Base-by-base conservation (phyloP, 2,888 invertebrate species). In the Napeogenes inachia region DNA sequence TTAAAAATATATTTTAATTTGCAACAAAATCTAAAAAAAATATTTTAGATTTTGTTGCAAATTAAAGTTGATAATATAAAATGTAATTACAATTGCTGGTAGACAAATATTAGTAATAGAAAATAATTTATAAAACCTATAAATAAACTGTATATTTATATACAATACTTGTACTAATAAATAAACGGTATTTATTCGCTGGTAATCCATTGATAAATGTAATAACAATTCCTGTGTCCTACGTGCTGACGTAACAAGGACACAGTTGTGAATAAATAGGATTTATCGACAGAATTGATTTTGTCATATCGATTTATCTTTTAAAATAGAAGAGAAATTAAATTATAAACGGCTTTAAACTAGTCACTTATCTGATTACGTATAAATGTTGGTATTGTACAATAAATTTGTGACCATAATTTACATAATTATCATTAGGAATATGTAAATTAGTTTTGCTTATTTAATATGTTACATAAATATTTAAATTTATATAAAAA, bases 161-260 rank as follows among this genome's bases (percentile, higher is more conserved):
- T 21, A 21, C 21, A 21, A 21, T 21, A 21, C 21, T 21, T 21
- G 21, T 21, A 21, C 21, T 21, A 21, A 21, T 21, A 21, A 21
- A 21, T 21, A 21, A 21, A 21, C 21, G 21, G 21, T 21, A 67
- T 68, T 64, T 61, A 66, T 66, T 66, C 64, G 62, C 68, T 70
- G 70, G 21, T 56, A 64, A 59, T 57, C 61, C 59, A 56, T 58
- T 68, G 68, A 70, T 64, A 68, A 68, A 70, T 70, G 64, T 62
- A 65, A 67, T 67, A 64, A 64, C 59, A 59, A 58, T 59, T 63
- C 57, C 50, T 61, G 54, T 32, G 59, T 63, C 67, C 64, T 61
- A 56, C 61, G 47, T 45, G 30, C n/a, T 66, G 61, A 60, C 54
- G 61, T 59, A 64, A 68, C 38, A 54, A 59, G 46, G 55, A 62